phyloP scores from a whole-genome alignment of 1,140 invertebrate species.

The Drosophila grimshawi region DNA sequence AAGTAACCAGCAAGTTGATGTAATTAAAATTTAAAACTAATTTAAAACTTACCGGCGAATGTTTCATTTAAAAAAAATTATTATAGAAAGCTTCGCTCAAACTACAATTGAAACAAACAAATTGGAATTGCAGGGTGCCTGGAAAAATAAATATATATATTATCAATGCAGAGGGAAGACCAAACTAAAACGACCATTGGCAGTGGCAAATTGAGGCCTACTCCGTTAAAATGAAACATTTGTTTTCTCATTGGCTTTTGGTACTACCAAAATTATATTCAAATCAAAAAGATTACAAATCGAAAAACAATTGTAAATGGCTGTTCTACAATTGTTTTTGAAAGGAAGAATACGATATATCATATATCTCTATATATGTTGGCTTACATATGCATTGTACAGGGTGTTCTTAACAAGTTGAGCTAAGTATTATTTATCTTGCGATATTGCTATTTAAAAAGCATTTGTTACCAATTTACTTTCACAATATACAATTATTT shows the following conservation, averaged over 20 bases:
- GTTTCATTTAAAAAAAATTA: conserved; percentile 6
- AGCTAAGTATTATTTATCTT: conserved; percentile 12
- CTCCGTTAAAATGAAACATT: conserved; percentile 22
- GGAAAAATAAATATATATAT: too few species aligned
- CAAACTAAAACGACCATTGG: too few species aligned
- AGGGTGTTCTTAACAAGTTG: conserved; percentile 42
- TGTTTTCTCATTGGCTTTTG: conserved; percentile 38
- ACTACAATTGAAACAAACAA: too few species aligned
- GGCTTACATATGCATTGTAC: conserved; percentile 54
- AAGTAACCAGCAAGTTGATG: conserved; percentile 67
- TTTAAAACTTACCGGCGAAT: conserved; percentile 47
- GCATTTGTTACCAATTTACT: conserved; percentile 66
- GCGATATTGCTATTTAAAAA: conserved; percentile 62
- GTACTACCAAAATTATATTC: conserved; percentile 63
- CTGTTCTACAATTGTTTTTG: conserved; percentile 65
- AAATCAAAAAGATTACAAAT: conserved; percentile 15
- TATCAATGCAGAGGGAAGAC: too few species aligned
- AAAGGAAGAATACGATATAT: neutral
- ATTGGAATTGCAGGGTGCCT: too few species aligned
- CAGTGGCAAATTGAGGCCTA: too few species aligned
- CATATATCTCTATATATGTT: neutral
- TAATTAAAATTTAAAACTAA: conserved; percentile 78
- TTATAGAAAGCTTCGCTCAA: neutral
- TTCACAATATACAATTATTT: conserved; percentile 46
- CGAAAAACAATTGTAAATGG: conserved; percentile 66